Conservation (phyloP, 2,797 vertebrate genomes). For the Spinus pinus region DNA sequence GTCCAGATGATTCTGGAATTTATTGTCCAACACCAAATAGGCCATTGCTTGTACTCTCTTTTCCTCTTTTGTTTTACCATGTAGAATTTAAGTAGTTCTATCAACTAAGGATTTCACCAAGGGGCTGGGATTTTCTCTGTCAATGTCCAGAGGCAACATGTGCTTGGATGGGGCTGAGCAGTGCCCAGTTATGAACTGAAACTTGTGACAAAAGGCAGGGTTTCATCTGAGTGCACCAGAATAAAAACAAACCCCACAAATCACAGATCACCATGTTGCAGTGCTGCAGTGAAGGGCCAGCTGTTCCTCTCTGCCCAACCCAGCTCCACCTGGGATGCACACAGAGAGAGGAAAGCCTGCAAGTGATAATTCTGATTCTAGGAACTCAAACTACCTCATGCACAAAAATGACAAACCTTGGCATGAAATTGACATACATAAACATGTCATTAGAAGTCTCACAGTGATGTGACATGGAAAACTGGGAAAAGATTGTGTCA, state of each 20-base stretch:
- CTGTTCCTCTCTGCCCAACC: background rate
- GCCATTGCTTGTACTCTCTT: background rate
- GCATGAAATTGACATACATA: background rate
- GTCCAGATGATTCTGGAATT: background rate
- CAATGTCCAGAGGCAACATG: rapidly evolving
- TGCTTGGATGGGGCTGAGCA: background rate
- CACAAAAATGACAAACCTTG: background rate
- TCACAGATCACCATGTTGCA: background rate
- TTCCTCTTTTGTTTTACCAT: background rate
- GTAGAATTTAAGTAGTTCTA: background rate
- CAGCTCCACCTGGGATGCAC: background rate
- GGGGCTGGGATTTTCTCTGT: background rate
- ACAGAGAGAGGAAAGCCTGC: background rate
- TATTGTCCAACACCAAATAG: background rate
- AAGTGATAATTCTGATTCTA: background rate
- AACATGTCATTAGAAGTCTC: background rate
- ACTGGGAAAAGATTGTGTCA: background rate
- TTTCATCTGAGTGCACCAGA: background rate
- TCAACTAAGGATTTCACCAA: background rate
- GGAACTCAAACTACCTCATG: background rate
- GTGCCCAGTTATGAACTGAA: background rate
- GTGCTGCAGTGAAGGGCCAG: background rate
- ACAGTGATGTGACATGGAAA: background rate
- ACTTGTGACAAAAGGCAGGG: background rate
- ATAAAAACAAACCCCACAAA: background rate